Percentiles rank a stretch among this genome's conserved stretches.
These are phyloP conservation scores for Morpho deidamia DNA, from an alignment of 2,888 invertebrate species.

Conservation along the genomic window DNA sequence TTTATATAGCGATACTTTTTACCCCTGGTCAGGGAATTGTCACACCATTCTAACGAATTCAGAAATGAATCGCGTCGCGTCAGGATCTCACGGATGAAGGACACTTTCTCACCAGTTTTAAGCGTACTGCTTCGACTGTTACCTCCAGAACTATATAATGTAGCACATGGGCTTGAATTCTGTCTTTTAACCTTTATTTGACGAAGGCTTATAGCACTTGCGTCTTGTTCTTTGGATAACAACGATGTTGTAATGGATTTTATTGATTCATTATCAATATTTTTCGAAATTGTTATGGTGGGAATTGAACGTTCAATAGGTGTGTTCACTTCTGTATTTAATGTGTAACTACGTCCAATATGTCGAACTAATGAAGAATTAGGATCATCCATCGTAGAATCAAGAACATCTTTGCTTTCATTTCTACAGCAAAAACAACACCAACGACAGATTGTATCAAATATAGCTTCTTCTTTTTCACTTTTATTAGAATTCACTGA, in stretches of 20 bases:
- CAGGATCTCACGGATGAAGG: conserved; percentile 66
- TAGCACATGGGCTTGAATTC: conserved; percentile 25
- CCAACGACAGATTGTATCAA: conserved; percentile 38
- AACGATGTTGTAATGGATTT: conserved; percentile 53
- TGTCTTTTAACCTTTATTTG: conserved; percentile 29
- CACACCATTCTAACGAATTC: conserved; percentile 70
- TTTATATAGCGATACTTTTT: conserved; percentile 59
- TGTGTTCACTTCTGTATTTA: conserved; percentile 35
- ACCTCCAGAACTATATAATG: conserved; percentile 35
- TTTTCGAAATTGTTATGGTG: conserved; percentile 32
- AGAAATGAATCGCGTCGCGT: conserved; percentile 65
- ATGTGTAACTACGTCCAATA: conserved; percentile 49
- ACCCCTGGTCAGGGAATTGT: conserved; percentile 65
- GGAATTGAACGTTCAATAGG: conserved; percentile 26
- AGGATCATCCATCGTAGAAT: conserved; percentile 42
- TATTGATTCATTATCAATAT: conserved; percentile 40
- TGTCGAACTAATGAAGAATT: conserved; percentile 51
- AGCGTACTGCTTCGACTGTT: conserved; percentile 46
- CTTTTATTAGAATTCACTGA: conserved; percentile 29
- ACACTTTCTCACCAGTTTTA: conserved; percentile 66
- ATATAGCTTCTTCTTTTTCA: conserved; percentile 29
- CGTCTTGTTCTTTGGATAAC: conserved; percentile 45
- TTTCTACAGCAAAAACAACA: conserved; percentile 48
- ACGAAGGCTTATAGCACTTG: conserved; percentile 36
- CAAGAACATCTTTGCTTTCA: conserved; percentile 31